A percentile compares a stretch with the other conserved stretches of the same genome.
Conservation (phyloP, 2,888 invertebrate genomes). For the Falcaria lacertinaria region DNA sequence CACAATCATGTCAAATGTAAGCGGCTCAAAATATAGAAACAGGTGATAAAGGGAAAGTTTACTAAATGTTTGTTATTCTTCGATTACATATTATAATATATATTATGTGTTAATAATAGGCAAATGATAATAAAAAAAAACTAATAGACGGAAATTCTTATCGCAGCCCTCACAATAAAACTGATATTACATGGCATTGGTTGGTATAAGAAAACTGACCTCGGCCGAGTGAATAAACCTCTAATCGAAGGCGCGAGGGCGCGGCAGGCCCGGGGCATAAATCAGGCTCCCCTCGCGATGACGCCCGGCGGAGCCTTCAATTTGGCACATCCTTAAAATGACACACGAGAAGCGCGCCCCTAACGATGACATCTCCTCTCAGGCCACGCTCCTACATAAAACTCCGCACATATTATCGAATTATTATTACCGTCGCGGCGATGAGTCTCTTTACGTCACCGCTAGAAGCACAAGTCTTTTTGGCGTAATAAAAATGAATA, state of each 20-base stretch:
- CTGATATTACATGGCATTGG: constrained; percentile 39
- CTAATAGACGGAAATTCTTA: constrained; percentile 15
- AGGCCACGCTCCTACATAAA: constrained; percentile 47
- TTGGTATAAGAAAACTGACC: constrained; percentile 70
- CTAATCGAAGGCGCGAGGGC: constrained; percentile 59
- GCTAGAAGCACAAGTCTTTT: not conserved
- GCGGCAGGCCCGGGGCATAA: constrained; percentile 61
- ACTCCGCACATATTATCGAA: constrained; percentile 39
- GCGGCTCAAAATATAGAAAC: not conserved
- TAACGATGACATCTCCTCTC: constrained; percentile 68
- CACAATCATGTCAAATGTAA: constrained; percentile 3
- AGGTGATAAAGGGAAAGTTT: too few species aligned
- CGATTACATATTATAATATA: too few species aligned
- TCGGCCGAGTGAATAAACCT: constrained; percentile 73
- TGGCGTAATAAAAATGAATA: not conserved
- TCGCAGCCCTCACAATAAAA: constrained; percentile 43
- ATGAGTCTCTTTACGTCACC: constrained; percentile 6
- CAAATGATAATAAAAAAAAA: too few species aligned
- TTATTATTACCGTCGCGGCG: constrained; percentile 10
- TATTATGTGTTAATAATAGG: too few species aligned
- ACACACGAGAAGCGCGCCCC: constrained; percentile 74
- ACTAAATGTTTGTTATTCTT: too few species aligned
- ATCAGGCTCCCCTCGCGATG: constrained; percentile 74
- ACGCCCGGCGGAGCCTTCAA: constrained; percentile 75
- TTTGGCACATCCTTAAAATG: constrained; percentile 80